phyloP scores from a whole-genome alignment of 2,113 vertebrate species.

The Scolopax mira region DNA sequence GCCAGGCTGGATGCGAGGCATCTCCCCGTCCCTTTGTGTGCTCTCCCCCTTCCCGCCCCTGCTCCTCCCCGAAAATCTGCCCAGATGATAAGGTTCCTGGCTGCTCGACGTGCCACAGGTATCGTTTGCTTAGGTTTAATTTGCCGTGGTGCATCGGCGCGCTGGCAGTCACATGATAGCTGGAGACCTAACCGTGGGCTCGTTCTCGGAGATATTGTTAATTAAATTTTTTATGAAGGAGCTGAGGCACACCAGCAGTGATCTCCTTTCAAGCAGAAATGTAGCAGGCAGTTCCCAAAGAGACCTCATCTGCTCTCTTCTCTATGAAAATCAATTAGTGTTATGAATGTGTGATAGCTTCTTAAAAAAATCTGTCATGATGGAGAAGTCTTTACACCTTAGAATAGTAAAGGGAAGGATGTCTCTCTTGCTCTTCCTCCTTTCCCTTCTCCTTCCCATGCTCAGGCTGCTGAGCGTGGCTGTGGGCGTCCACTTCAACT shows the following conservation, averaged over 20 bases:
- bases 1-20: not conserved
- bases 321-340: conserved; percentile 77
- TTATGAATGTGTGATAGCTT: conserved; percentile 71
- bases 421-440: conserved; percentile 14
- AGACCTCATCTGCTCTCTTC: conserved; percentile 66
- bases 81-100: not conserved
- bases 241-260: conserved; percentile 57
- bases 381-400: conserved; percentile 58
- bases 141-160: conserved; percentile 19
- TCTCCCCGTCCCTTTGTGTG: not conserved
- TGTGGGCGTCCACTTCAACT: not conserved
- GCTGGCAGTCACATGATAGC: conserved; percentile 51
- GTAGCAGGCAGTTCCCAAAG: conserved; percentile 71
- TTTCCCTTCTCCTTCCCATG: not conserved
- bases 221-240: conserved; percentile 76
- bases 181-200: conserved; percentile 48
- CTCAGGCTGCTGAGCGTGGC: not conserved
- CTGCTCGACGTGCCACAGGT: conserved; percentile 7
- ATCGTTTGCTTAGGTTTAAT: conserved; percentile 56
- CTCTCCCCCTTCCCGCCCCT: not conserved
- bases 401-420: not conserved
- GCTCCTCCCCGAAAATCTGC: not conserved
- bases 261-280: conserved; percentile 70
- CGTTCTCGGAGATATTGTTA: conserved; percentile 67
- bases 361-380: conserved; percentile 49